Percentiles rank a stretch among this genome's conserved stretches.
Evolutionary conservation across 2,113 vertebrate genomes (phyloP).

Genomic region (Gorsachius goisagi): DNA sequence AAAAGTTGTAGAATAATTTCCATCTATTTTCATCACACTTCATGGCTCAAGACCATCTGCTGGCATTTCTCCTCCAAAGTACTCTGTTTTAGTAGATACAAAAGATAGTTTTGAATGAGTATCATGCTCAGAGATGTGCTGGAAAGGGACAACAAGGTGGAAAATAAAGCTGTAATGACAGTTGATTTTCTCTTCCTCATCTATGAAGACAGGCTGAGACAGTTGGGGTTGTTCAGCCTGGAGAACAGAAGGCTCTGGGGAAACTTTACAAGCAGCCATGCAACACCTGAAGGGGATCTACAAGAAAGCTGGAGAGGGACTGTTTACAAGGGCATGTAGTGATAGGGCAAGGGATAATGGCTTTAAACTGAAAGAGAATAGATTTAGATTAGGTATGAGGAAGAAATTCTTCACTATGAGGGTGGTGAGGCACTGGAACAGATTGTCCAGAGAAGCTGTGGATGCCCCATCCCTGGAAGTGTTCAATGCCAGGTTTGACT

Average conservation of each 20-base stretch:
- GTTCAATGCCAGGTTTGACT: too few species aligned
- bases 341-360: neutral
- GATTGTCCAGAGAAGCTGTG: too few species aligned
- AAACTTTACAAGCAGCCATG: neutral
- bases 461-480: too few species aligned
- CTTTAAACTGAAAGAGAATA: neutral
- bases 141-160: neutral
- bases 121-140: neutral
- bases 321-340: neutral
- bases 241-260: neutral
- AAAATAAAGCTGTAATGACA: neutral
- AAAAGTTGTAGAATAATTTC: neutral
- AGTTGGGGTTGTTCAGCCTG: neutral
- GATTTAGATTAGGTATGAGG: too few species aligned
- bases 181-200: neutral
- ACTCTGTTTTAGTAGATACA: neutral
- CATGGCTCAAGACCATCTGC: neutral
- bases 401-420: too few species aligned
- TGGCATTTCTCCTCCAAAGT: neutral
- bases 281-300: neutral
- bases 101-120: neutral
- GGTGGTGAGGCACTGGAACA: too few species aligned
- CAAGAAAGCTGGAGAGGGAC: neutral
- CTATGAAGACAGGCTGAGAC: neutral
- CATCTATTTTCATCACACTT: neutral